These are phyloP conservation scores for Sisor rabdophorus DNA, from an alignment of 2,113 vertebrate genomes.

Conservation along the genomic window DNA sequence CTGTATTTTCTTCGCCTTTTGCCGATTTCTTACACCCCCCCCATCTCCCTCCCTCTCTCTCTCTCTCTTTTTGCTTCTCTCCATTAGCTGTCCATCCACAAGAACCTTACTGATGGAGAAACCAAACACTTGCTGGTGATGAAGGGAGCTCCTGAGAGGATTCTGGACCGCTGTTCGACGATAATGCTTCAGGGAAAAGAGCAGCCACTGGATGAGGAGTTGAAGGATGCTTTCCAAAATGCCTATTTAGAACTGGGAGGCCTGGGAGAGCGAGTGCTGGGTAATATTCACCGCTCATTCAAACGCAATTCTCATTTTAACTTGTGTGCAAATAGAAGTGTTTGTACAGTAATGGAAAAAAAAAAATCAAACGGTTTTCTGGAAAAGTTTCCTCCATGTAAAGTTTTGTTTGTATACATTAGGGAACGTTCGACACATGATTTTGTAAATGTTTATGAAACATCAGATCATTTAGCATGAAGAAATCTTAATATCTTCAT, in stretches of 20 bases:
- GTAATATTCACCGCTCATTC: conserved; percentile 55
- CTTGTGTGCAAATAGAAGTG: too few relatives aligned
- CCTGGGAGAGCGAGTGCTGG: conserved; percentile 83
- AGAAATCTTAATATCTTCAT: too few relatives aligned
- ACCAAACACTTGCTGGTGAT: conserved; percentile 81
- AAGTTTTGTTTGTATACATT: too few relatives aligned
- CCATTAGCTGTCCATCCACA: conserved; percentile 82
- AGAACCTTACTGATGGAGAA: conserved; percentile 60
- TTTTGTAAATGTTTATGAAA: too few relatives aligned
- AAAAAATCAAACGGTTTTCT: too few relatives aligned
- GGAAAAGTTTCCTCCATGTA: too few relatives aligned
- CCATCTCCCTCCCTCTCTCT: too few relatives aligned
- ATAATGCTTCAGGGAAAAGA: conserved; percentile 86
- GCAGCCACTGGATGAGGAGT: conserved; percentile 80
- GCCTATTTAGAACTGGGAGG: conserved; percentile 89
- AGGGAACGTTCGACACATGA: too few relatives aligned
- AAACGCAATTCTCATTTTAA: too few relatives aligned
- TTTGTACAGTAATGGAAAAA: not conserved
- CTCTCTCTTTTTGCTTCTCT: not conserved
- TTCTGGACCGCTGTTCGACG: conserved; percentile 85
- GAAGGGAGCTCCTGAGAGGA: conserved; percentile 90
- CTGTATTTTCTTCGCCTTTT: not conserved
- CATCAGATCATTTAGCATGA: too few relatives aligned
- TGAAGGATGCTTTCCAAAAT: conserved; percentile 90
- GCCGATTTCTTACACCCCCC: not conserved